A percentile compares a stretch with the other conserved stretches of the same genome.
These are phyloP conservation scores for Cheiracanthium punctorium DNA, from an alignment of 2,888 invertebrate species.

Conservation along the genomic window DNA sequence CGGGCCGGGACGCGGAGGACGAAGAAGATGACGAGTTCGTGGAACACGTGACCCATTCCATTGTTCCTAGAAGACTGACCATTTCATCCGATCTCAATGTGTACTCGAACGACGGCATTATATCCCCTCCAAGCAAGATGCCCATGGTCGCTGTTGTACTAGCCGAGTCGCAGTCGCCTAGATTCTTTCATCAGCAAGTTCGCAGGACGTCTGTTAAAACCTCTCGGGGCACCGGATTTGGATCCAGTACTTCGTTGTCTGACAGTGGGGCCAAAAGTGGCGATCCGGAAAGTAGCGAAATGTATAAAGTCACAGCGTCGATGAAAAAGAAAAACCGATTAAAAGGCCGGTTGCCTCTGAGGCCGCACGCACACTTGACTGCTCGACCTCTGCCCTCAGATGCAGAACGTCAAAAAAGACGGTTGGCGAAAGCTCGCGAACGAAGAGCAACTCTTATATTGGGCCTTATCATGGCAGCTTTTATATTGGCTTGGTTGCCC, in stretches of 20 bases:
- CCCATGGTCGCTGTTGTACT: constrained; percentile 47
- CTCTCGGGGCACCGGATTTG: constrained; percentile 22
- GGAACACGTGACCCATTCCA: constrained; percentile 39
- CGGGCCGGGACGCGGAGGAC: constrained; percentile 24
- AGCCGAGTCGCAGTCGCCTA: constrained; percentile 29
- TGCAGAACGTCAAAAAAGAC: constrained; percentile 93
- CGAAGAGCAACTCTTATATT: constrained; percentile 96
- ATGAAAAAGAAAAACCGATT: constrained; percentile 34
- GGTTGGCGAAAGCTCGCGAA: constrained; percentile 95
- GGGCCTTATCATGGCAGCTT: constrained; percentile 98
- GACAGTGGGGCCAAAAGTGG: constrained; percentile 28
- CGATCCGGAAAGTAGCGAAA: constrained; percentile 31
- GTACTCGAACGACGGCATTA: constrained; percentile 52
- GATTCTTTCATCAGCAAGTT: constrained; percentile 51
- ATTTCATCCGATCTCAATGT: constrained; percentile 52
- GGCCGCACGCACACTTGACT: constrained; percentile 38
- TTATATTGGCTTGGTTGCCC: constrained; percentile 98
- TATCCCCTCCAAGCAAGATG: constrained; percentile 35
- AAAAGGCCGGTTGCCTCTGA: constrained; percentile 41
- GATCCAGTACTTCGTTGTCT: constrained; percentile 38
- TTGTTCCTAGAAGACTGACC: constrained; percentile 49
- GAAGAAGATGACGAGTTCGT: constrained; percentile 46
- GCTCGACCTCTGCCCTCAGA: constrained; percentile 79
- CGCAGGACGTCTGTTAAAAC: constrained; percentile 35
- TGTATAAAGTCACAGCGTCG: constrained; percentile 40